A percentile compares a stretch with the other conserved stretches of the same genome.
phyloP scores from a whole-genome alignment of 2,113 vertebrate genomes.

The Syngnathus scovelli region DNA sequence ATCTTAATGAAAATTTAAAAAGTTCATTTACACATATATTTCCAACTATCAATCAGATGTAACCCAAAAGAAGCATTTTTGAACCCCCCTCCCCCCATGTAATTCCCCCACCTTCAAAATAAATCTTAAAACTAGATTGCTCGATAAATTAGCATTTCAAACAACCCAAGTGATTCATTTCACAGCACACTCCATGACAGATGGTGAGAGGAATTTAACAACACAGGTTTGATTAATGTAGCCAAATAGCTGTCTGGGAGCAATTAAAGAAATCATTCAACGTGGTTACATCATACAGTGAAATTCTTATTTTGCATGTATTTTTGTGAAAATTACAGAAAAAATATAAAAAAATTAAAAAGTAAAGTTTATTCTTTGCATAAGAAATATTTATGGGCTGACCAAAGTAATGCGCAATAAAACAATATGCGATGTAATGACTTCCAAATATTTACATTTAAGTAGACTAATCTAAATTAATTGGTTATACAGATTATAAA shows the following conservation, averaged over 20 bases:
- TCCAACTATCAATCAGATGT: no score
- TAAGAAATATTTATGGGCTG: not conserved
- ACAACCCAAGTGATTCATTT: slow-evolving; percentile 34
- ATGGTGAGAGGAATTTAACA: slow-evolving; percentile 19
- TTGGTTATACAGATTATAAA: no score
- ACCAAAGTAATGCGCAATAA: not conserved
- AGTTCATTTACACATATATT: no score
- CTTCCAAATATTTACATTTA: not conserved
- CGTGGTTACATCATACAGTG: not conserved
- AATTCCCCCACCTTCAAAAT: not conserved
- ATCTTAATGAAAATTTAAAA: no score
- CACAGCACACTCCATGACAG: slow-evolving; percentile 23
- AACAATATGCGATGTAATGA: not conserved
- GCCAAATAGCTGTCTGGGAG: not conserved
- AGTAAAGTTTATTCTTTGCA: not conserved
- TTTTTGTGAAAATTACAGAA: not conserved
- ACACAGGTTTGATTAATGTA: slow-evolving; percentile 7
- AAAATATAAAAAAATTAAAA: not conserved
- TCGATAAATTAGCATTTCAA: slow-evolving; percentile 42
- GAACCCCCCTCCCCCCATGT: not conserved
- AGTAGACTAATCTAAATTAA: not conserved
- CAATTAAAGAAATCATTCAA: not conserved
- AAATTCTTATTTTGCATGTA: not conserved
- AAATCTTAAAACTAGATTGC: slow-evolving; percentile 3
- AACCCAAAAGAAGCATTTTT: not conserved